Conservation (phyloP, 1,140 invertebrate genomes). For the Solenopsis fugax region DNA sequence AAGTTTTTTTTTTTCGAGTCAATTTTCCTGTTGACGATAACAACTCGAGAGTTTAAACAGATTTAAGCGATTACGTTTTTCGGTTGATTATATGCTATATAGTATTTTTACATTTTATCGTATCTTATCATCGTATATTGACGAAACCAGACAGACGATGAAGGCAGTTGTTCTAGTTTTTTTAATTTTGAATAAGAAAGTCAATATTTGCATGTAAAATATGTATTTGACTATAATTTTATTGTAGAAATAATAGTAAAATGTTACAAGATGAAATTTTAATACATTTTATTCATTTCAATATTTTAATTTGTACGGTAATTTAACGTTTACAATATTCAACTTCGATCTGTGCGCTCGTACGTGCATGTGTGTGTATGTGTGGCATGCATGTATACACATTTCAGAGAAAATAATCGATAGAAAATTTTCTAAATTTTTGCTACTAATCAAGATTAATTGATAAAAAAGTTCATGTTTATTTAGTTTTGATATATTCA, state of each 20-base stretch:
- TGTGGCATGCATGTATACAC: neutral
- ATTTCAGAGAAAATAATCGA: constrained; percentile 62
- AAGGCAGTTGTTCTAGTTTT: neutral
- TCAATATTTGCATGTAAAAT: neutral
- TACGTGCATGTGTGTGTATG: neutral
- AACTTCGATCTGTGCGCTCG: neutral
- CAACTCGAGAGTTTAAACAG: constrained; percentile 29
- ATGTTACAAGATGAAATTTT: neutral
- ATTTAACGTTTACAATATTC: neutral
- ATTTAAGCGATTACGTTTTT: constrained; percentile 52
- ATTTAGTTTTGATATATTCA: constrained; percentile 36
- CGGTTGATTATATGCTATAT: constrained; percentile 35
- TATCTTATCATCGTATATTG: constrained; percentile 39
- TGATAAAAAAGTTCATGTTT: constrained; percentile 30
- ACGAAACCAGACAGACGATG: constrained; percentile 3
- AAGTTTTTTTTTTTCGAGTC: neutral
- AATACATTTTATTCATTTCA: neutral
- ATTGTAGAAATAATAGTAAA: neutral
- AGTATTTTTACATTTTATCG: constrained; percentile 40
- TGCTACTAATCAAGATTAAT: constrained; percentile 75
- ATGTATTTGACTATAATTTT: neutral
- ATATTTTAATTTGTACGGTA: neutral
- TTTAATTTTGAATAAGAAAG: constrained; percentile 6
- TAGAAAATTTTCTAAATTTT: constrained; percentile 46
- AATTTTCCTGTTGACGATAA: constrained; percentile 45